phyloP scores from a whole-genome alignment of 92 coral and sea anemone genomes.

The Umimayanthus chanpuru region DNA sequence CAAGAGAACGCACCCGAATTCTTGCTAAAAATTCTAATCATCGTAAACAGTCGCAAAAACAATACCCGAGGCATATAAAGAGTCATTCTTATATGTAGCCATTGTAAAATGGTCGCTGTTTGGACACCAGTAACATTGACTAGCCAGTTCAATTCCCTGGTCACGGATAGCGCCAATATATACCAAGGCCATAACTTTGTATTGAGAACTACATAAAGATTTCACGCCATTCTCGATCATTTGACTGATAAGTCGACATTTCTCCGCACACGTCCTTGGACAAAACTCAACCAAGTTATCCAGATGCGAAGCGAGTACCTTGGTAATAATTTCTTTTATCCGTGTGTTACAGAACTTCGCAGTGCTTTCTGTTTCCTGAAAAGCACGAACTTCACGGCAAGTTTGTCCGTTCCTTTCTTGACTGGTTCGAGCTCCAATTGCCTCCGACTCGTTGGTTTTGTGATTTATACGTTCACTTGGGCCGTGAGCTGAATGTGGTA shows the following conservation, averaged over 20 bases:
- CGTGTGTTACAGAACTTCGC: constrained; percentile 14
- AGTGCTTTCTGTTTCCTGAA: constrained; percentile 1
- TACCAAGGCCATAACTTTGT: constrained; percentile 66
- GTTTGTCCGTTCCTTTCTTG: neutral
- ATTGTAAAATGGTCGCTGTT: constrained; percentile 68
- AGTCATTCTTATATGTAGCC: constrained; percentile 63
- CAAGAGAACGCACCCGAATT: neutral
- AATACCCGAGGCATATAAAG: constrained; percentile 70
- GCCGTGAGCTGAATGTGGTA: constrained; percentile 5
- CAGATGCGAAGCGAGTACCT: constrained; percentile 57
- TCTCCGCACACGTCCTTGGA: constrained; percentile 74
- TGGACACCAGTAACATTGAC: constrained; percentile 68
- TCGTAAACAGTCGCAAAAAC: constrained; percentile 71
- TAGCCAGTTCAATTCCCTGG: constrained; percentile 69
- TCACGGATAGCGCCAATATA: constrained; percentile 78
- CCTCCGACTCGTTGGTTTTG: constrained; percentile 3
- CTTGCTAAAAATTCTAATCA: neutral
- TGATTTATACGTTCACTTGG: neutral
- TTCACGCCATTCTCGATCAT: constrained; percentile 71
- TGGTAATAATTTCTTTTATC: constrained; percentile 52
- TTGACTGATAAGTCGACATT: constrained; percentile 68
- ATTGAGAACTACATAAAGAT: constrained; percentile 37
- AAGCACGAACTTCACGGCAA: neutral
- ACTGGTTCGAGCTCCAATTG: neutral
- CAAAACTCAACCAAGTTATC: constrained; percentile 57